Percentiles rank a stretch among this genome's conserved stretches.
phyloP scores from a whole-genome alignment of 2,888 invertebrate genomes.

The Callyntrura sp. region DNA sequence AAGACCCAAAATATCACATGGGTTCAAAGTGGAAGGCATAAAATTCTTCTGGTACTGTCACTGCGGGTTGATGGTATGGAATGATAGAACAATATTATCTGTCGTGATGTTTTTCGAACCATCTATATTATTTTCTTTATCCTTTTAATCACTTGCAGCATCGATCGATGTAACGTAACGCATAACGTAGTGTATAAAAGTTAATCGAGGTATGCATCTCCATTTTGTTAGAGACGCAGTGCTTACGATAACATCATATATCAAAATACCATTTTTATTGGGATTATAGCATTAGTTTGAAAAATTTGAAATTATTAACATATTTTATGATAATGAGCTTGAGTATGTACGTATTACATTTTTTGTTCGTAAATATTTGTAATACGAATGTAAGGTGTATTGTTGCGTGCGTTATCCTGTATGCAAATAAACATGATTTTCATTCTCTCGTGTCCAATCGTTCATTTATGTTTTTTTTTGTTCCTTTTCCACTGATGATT shows the following conservation, averaged over 20 bases:
- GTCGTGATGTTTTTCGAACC: not conserved
- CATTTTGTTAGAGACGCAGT: not conserved
- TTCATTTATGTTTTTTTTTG: conserved; percentile 48
- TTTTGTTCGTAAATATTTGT: not conserved
- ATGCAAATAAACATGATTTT: conserved; percentile 41
- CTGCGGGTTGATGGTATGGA: not conserved
- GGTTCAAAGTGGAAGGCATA: not conserved
- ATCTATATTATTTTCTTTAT: not conserved
- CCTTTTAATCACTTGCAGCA: conserved; percentile 15
- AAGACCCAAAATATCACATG: not conserved
- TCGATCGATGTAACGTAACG: not conserved
- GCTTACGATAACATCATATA: conserved; percentile 61
- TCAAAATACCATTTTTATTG: conserved; percentile 57
- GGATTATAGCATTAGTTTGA: conserved; percentile 19
- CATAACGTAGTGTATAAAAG: too few species aligned
- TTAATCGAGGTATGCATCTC: conserved; percentile 45
- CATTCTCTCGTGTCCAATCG: conserved; percentile 61
- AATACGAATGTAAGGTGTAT: not conserved
- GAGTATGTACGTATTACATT: not conserved
- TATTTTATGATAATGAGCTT: conserved; percentile 73
- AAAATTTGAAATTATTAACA: conserved; percentile 75
- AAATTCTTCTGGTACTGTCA: conserved; percentile 63
- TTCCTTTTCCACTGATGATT: conserved; percentile 53
- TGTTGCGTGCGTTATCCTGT: conserved; percentile 14
- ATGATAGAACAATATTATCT: conserved; percentile 31